Base-by-base conservation (phyloP, 2,888 invertebrate species). In the Pseudococcus viburni region DNA sequence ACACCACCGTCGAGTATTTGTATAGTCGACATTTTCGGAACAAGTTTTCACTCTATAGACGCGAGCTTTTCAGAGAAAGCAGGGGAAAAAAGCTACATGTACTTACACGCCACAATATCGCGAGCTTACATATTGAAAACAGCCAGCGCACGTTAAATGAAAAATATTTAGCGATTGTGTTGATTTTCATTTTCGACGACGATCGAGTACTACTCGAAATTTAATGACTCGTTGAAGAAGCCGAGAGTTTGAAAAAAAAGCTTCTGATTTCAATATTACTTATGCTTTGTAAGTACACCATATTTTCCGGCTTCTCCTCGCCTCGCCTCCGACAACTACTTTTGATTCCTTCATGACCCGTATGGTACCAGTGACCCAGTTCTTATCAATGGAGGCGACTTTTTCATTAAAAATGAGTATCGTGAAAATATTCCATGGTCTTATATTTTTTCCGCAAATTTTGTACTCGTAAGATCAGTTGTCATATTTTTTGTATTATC, bases 151-250 rank as follows among this genome's bases (percentile, higher is more conserved):
- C n/a, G 46, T 4, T 59, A 59, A 59, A 59, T 59, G n/a, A 59
- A 59, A 59, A 59, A n/a, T 59, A 59, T 59, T 59, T 59, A 59
- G 59, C 59, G 59, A 59, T 59, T 59, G 59, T 59, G 59, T 59
- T 59, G 59, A 59, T 59, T 59, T 59, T 59, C 59, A 17, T 59
- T 59, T 59, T 59, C 59, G 59, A 15, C 59, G 59, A n/a, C 59
- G 59, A 59, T 12, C 17, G 59, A 17, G 59, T 59, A 59, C 59
- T 59, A 59, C 59, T 59, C 59, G n/a, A 59, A 59, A 59, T 59
- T 59, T 59, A 59, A 59, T 59, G 59, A 59, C 59, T 59, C 59
- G n/a, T 59, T 59, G 15, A 59, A 59, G 59, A n/a, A 59, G 59
- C 59, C 6, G 6, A 59, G n/a, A 33, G 26, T 33, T n/a, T n/a